Evolutionary conservation across 1,140 invertebrate species (phyloP).

Genomic region (Drosophila rhopaloa): DNA sequence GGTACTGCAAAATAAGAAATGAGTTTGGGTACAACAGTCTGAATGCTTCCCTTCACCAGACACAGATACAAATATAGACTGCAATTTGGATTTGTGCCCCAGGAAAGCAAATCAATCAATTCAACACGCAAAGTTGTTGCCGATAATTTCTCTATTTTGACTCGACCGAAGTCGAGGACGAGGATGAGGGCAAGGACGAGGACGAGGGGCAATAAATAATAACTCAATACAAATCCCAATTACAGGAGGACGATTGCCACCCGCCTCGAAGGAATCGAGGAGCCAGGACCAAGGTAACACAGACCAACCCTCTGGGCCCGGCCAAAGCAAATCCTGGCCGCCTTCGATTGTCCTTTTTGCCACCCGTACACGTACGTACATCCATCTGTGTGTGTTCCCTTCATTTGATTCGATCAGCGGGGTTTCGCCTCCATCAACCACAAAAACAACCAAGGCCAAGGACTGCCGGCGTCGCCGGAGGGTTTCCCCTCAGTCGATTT

Average conservation of each 20-base stretch:
- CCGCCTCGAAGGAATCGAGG: conserved; percentile 58
- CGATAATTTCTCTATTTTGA: conserved; percentile 83
- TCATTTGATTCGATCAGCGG: conserved; percentile 84
- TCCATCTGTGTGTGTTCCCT: conserved; percentile 63
- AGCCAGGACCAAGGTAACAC: conserved; percentile 43
- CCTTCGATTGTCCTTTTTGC: conserved; percentile 74
- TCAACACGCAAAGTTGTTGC: conserved; percentile 76
- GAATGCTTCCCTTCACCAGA: background rate
- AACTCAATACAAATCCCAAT: conserved; percentile 84
- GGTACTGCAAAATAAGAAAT: too few species aligned
- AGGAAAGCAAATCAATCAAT: conserved; percentile 75
- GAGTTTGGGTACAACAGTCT: background rate
- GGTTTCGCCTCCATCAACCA: conserved; percentile 77
- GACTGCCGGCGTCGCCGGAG: conserved; percentile 49
- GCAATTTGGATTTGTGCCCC: conserved; percentile 43
- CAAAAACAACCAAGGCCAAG: conserved; percentile 44
- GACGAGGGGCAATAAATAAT: conserved; percentile 75
- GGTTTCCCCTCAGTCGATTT: conserved; percentile 41
- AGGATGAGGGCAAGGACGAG: conserved; percentile 1
- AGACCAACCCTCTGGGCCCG: conserved; percentile 49
- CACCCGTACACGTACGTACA: conserved; percentile 35
- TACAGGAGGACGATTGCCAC: conserved; percentile 75
- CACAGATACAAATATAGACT: conserved; percentile 40
- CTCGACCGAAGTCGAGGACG: conserved; percentile 19
- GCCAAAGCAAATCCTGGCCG: conserved; percentile 56